A percentile compares a stretch with the other conserved stretches of the same genome.
phyloP scores from a whole-genome alignment of 2,113 vertebrate genomes.

The Daubentonia madagascariensis region DNA sequence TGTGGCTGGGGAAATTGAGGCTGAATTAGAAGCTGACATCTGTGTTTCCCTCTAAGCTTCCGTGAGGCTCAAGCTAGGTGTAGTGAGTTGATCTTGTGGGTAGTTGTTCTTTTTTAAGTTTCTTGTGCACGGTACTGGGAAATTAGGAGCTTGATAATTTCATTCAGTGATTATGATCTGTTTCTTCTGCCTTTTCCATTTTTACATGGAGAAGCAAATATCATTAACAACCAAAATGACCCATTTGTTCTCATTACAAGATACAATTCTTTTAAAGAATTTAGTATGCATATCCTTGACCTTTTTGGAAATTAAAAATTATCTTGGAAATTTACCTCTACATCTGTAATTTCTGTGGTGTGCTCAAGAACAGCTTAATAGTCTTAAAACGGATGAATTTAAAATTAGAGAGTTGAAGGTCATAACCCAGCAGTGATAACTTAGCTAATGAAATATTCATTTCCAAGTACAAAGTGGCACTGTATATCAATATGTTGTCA shows the following conservation, averaged over 20 bases:
- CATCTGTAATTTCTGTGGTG: conserved; percentile 71
- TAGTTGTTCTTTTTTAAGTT: not conserved
- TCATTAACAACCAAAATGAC: conserved; percentile 56
- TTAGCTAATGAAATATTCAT: conserved; percentile 87
- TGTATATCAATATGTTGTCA: conserved; percentile 83
- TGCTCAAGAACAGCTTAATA: conserved; percentile 76
- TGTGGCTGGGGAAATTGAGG: not conserved
- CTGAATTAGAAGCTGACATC: not conserved
- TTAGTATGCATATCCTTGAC: conserved; percentile 71
- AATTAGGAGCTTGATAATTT: conserved; percentile 33
- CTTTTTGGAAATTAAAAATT: conserved; percentile 76
- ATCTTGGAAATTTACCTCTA: conserved; percentile 76
- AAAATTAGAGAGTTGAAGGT: conserved; percentile 83
- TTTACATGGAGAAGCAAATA: conserved; percentile 51
- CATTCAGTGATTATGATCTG: not conserved
- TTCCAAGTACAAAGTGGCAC: conserved; percentile 71
- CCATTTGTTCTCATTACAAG: conserved; percentile 56
- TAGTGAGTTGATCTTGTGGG: not conserved
- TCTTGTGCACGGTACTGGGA: not conserved
- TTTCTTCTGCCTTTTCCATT: conserved; percentile 30
- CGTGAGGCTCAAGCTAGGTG: not conserved
- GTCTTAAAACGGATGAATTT: conserved; percentile 81
- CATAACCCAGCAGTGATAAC: conserved; percentile 81
- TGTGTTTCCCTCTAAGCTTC: not conserved
- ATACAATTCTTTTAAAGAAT: conserved; percentile 61